Conservation (phyloP, 2,113 vertebrate genomes). For the Opisthocomus hoazin region DNA sequence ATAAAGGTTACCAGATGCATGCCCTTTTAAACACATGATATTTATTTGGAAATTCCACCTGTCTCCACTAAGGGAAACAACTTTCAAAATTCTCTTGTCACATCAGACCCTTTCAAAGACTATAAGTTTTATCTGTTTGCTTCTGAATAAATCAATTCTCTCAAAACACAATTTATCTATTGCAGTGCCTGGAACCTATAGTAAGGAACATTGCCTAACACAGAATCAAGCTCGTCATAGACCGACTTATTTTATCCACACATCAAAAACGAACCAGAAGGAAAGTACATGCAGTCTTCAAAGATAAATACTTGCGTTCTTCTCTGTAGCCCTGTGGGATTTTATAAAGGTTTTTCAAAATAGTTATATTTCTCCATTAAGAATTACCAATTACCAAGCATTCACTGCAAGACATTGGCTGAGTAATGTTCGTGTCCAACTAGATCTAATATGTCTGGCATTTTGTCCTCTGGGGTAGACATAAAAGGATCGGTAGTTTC, state of each 20-base stretch:
- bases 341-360: neutral
- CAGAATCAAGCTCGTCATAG: neutral
- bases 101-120: neutral
- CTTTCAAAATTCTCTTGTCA: neutral
- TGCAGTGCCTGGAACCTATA: neutral
- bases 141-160: neutral
- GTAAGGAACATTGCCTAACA: neutral
- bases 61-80: neutral
- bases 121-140: neutral
- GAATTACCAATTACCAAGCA: neutral
- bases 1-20: neutral
- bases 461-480: conserved; percentile 13
- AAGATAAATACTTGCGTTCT: neutral
- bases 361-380: neutral
- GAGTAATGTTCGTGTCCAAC: neutral
- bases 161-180: neutral
- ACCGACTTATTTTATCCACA: neutral
- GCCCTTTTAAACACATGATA: neutral
- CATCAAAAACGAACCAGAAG: neutral
- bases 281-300: neutral
- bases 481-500: conserved; percentile 44
- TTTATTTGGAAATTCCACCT: neutral
- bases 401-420: neutral
- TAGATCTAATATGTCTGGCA: conserved; percentile 1
- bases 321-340: neutral